Evolutionary conservation across 2,888 invertebrate genomes (phyloP), one percentile per base, ranked within the genome.

Genomic region (Tiliacea citrago): DNA sequence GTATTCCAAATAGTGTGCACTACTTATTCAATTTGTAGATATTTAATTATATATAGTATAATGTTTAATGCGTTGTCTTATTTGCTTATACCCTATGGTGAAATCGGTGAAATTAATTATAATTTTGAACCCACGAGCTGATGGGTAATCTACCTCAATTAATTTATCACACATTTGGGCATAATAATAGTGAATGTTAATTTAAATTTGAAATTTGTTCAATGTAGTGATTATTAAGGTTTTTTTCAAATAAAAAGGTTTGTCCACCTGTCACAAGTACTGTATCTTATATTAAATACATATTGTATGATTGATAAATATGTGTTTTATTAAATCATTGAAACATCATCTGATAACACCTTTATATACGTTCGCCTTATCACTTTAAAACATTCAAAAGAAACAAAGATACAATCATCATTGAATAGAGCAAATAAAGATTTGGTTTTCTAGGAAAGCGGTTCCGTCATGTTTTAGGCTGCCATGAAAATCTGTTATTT

Each of bases 231-330:
- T 93, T 95, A 88, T 90, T 94, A 94, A 93, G 93, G 91, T 89
- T 93, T 86, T 81, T 91, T 93, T 93, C 89, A 91, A 92, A 91
- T 92, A 91, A 88, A 92, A 95, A 92, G 93, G 94, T 95, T 96
- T 96, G 95, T 95, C 95, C 95, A 96, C 94, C 94, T 94, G 95
- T 96, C 96, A 96, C 96, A 96, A 96, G 93, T 95, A 95, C 94
- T 96, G 96, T 96, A 96, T 96, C 95, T 96, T 95, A 95, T 95
- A 95, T 93, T 96, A 95, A 96, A 96, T 96, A 96, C 95, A 96
- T 95, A 96, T 95, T 96, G 96, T 96, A 96, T 96, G 96, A 96
- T 96, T 96, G 96, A 95, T 94, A 92, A 85, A 77, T 69, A 85
- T 90, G 93, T 93, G 94, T 96, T 95, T 96, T 90, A 94, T 93